These are phyloP conservation scores for Himalopsyche kuldschensis DNA, from an alignment of 2,888 invertebrate genomes.

Conservation along the genomic window DNA sequence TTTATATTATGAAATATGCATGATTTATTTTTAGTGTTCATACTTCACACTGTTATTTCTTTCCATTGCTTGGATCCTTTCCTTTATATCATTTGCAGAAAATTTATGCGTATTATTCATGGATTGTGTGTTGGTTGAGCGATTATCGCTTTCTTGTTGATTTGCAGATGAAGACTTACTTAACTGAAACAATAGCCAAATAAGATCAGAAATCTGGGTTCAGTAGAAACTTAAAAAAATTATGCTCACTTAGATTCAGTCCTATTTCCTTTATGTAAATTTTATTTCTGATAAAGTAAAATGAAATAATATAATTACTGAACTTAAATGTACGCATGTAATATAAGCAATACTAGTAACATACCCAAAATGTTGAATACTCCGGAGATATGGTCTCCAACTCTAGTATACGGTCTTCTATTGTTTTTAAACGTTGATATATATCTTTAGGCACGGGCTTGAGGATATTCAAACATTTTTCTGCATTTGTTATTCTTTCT, in stretches of 20 bases:
- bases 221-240: not conserved
- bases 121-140: not conserved
- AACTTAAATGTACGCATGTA: too few relatives aligned
- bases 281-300: too few relatives aligned
- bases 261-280: too few relatives aligned
- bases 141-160: not conserved
- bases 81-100: not conserved
- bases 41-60: not conserved
- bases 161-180: not conserved
- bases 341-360: conserved; percentile 39
- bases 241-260: too few relatives aligned
- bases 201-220: not conserved
- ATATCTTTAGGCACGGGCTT: conserved; percentile 65
- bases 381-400: conserved; percentile 81
- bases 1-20: too few relatives aligned
- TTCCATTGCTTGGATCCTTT: not conserved
- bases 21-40: too few relatives aligned
- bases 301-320: too few relatives aligned
- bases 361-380: conserved; percentile 71
- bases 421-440: conserved; percentile 67
- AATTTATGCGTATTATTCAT: not conserved
- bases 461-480: conserved; percentile 62
- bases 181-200: not conserved
- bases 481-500: conserved; percentile 68
- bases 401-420: conserved; percentile 74